phyloP scores from a whole-genome alignment of 2,113 vertebrate genomes.

The Rhinoderma darwinii region DNA sequence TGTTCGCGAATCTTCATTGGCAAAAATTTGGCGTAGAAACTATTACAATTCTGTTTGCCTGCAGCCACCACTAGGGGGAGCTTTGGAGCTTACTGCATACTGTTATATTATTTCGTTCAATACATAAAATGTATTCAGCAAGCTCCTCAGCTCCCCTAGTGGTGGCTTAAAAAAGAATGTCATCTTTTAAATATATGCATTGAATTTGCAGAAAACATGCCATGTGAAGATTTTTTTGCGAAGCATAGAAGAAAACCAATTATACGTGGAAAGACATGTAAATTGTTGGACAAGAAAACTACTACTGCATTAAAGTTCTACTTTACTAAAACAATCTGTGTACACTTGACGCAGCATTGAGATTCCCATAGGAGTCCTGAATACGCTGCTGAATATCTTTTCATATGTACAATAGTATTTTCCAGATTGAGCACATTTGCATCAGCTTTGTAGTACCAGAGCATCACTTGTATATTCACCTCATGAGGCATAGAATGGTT shows the following conservation, averaged over 20 bases:
- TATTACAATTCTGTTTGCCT: too few species aligned
- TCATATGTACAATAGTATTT: slow-evolving; percentile 25
- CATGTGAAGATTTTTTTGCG: background rate
- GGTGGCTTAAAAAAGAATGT: too few species aligned
- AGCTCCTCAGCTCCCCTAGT: too few species aligned
- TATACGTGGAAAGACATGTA: background rate
- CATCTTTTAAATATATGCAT: too few species aligned
- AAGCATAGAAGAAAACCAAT: background rate
- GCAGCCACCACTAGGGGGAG: too few species aligned
- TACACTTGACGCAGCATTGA: background rate
- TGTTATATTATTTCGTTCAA: too few species aligned
- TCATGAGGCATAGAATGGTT: slow-evolving; percentile 46
- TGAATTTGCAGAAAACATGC: too few species aligned
- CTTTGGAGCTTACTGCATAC: too few species aligned
- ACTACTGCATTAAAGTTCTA: background rate
- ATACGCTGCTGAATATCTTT: slow-evolving; percentile 39
- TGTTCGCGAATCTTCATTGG: too few species aligned
- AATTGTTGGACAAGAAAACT: background rate
- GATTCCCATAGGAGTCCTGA: background rate
- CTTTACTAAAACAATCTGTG: background rate
- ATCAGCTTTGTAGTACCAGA: slow-evolving; percentile 3
- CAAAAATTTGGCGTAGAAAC: too few species aligned
- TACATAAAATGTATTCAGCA: too few species aligned
- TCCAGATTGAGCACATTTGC: slow-evolving; percentile 45
- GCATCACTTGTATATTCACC: slow-evolving; percentile 40